These are phyloP conservation scores for Ascaphus truei DNA, from an alignment of 2,113 vertebrate species.

Conservation along the genomic window DNA sequence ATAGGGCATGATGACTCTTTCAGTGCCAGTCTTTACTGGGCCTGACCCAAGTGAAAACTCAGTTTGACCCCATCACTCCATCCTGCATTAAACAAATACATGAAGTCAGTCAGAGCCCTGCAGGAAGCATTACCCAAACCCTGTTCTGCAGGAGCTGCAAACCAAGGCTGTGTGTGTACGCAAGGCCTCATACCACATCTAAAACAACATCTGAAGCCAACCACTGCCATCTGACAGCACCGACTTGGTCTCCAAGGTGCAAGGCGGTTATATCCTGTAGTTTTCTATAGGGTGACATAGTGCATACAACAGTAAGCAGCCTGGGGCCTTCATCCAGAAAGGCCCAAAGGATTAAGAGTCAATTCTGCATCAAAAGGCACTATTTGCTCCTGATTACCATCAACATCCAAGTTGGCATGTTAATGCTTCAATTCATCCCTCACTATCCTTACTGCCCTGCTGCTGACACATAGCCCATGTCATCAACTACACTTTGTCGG, in stretches of 20 bases:
- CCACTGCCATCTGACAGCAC: too few species aligned
- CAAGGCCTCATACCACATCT: not conserved
- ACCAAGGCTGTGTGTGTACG: too few species aligned
- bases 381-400: too few species aligned
- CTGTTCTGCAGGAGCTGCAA: not conserved
- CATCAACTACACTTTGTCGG: not conserved
- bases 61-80: slow-evolving; percentile 31
- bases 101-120: not conserved
- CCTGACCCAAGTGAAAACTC: slow-evolving; percentile 9
- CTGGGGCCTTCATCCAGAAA: too few species aligned
- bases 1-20: slow-evolving; percentile 23
- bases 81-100: slow-evolving; percentile 19
- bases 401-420: not conserved
- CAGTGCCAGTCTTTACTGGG: slow-evolving; percentile 26
- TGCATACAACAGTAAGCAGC: too few species aligned
- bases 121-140: not conserved
- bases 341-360: too few species aligned
- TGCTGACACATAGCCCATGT: not conserved
- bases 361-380: too few species aligned
- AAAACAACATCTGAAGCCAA: too few species aligned
- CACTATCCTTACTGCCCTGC: not conserved
- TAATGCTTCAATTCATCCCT: not conserved
- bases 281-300: too few species aligned
- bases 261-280: too few species aligned
- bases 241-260: too few species aligned